phyloP scores from a whole-genome alignment of 1,140 invertebrate species.

The Agrilus planipennis region DNA sequence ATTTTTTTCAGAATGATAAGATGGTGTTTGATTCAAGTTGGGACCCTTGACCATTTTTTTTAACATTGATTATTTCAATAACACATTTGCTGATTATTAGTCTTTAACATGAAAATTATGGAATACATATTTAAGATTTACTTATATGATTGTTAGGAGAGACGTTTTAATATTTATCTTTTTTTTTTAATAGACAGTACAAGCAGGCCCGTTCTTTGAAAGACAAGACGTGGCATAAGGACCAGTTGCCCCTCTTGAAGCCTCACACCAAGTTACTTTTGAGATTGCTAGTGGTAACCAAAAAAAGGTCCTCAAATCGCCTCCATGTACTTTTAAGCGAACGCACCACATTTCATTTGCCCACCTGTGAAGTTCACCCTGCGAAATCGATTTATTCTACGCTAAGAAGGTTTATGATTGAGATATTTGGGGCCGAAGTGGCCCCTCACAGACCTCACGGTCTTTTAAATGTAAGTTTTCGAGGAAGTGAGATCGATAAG shows the following conservation, averaged over 20 bases:
- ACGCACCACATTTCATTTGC: conserved; percentile 68
- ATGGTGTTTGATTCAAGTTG: too few relatives aligned
- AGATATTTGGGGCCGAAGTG: conserved; percentile 78
- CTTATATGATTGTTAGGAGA: too few relatives aligned
- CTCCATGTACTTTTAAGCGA: conserved; percentile 76
- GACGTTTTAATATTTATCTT: conserved; percentile 3
- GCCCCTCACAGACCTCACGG: conserved; percentile 77
- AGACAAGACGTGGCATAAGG: conserved; percentile 50
- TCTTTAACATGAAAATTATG: not conserved
- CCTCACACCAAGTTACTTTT: conserved; percentile 62
- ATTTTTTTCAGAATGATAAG: too few relatives aligned
- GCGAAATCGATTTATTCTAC: conserved; percentile 75
- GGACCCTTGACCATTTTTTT: too few relatives aligned
- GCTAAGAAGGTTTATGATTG: conserved; percentile 79
- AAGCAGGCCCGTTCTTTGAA: conserved; percentile 28
- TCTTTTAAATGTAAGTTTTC: conserved; percentile 44
- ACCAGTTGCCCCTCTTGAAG: conserved; percentile 55
- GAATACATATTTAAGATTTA: too few relatives aligned
- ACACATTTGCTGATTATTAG: too few relatives aligned
- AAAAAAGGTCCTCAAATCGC: conserved; percentile 72
- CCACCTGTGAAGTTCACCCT: conserved; percentile 79
- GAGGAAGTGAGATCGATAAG: too few relatives aligned
- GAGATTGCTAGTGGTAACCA: conserved; percentile 64
- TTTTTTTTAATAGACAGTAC: conserved; percentile 17
- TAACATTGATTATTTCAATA: too few relatives aligned